These are phyloP conservation scores for Hoplostethus atlanticus DNA, from an alignment of 2,797 vertebrate species.

Conservation along the genomic window DNA sequence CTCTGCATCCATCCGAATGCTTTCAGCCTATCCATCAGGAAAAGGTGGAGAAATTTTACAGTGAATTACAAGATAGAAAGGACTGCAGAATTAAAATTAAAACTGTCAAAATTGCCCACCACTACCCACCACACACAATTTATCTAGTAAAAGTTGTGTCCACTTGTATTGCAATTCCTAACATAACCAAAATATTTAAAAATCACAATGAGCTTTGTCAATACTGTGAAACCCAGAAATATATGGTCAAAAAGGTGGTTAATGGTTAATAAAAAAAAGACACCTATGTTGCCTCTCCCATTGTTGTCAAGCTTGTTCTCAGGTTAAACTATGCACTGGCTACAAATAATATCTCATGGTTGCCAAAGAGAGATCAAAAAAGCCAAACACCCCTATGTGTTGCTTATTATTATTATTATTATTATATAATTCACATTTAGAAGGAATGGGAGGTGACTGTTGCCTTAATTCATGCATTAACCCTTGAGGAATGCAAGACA, in stretches of 20 bases:
- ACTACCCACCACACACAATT: too few species aligned
- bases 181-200: neutral
- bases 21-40: conserved; percentile 1
- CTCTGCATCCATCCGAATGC: conserved; percentile 33
- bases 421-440: conserved; percentile 64
- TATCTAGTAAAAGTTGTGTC: too few species aligned
- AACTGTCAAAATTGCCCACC: neutral
- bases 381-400: conserved; percentile 7
- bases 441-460: conserved; percentile 24
- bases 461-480: conserved; percentile 34
- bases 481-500: conserved; percentile 47
- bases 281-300: neutral
- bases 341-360: conserved; percentile 6
- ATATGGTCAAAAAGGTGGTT: neutral
- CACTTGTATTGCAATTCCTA: too few species aligned
- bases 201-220: neutral
- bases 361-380: neutral
- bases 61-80: neutral
- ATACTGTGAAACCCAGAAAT: neutral
- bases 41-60: neutral
- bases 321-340: neutral
- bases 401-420: conserved; percentile 42
- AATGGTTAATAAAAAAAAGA: conserved; percentile 5
- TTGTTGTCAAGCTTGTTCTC: neutral
- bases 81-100: neutral